These are phyloP conservation scores for Clivina fossor DNA, from an alignment of 2,888 invertebrate genomes.

Conservation along the genomic window DNA sequence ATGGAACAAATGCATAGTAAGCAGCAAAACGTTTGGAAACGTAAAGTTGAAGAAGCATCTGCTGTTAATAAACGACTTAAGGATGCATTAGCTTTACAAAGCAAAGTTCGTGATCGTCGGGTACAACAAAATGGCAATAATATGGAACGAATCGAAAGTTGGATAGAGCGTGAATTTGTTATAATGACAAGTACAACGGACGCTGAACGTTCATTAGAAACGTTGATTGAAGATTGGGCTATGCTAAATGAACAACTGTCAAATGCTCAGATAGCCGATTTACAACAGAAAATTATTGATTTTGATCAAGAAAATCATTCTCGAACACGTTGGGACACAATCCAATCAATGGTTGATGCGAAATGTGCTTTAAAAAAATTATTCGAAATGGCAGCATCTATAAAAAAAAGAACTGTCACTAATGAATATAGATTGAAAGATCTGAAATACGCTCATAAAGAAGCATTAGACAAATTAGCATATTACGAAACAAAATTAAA, in stretches of 20 bases:
- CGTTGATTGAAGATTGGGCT: slow-evolving; percentile 73
- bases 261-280: slow-evolving; percentile 73
- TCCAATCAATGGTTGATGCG: slow-evolving; percentile 77
- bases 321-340: slow-evolving; percentile 69
- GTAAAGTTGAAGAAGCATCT: slow-evolving; percentile 87
- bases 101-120: slow-evolving; percentile 58
- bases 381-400: slow-evolving; percentile 61
- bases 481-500: slow-evolving; percentile 37
- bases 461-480: slow-evolving; percentile 41
- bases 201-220: slow-evolving; percentile 74
- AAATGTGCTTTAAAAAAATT: slow-evolving; percentile 71
- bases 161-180: slow-evolving; percentile 73
- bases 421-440: slow-evolving; percentile 53
- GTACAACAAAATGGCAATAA: slow-evolving; percentile 53
- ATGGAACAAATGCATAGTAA: slow-evolving; percentile 77
- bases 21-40: slow-evolving; percentile 79
- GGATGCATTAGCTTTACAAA: slow-evolving; percentile 67
- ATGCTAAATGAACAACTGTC: slow-evolving; percentile 58
- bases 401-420: slow-evolving; percentile 53
- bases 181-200: slow-evolving; percentile 74
- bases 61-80: slow-evolving; percentile 82
- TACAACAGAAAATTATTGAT: slow-evolving; percentile 80
- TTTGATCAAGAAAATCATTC: slow-evolving; percentile 80
- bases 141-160: slow-evolving; percentile 47
- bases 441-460: slow-evolving; percentile 56